Conservation (phyloP, 2,888 invertebrate genomes). For the Laothoe populi region DNA sequence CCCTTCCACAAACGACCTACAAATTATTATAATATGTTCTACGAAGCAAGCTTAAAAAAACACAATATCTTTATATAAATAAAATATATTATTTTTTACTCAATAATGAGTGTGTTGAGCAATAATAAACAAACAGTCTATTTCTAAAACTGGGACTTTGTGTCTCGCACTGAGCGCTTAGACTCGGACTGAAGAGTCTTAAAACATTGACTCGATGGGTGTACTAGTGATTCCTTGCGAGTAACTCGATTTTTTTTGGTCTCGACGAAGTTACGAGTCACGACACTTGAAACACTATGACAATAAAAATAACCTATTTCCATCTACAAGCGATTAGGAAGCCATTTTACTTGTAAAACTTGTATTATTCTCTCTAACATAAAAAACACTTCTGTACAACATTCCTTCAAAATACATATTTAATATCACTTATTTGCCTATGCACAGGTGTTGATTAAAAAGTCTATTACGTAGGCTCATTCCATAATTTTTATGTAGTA, state of each 20-base stretch:
- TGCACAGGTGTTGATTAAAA: constrained; percentile 19
- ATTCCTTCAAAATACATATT: constrained; percentile 19
- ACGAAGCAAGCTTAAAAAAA: constrained; percentile 34
- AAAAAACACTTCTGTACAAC: constrained; percentile 22
- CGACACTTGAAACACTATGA: neutral
- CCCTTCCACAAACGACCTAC: constrained; percentile 1
- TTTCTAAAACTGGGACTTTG: constrained; percentile 6
- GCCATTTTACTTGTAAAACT: constrained; percentile 19
- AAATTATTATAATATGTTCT: constrained; percentile 29
- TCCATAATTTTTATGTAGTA: neutral
- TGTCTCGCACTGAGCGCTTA: neutral
- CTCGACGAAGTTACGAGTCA: constrained; percentile 3
- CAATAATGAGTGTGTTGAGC: constrained; percentile 22
- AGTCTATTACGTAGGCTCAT: neutral
- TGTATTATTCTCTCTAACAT: constrained; percentile 24
- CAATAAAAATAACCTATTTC: constrained; percentile 21
- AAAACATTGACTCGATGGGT: neutral
- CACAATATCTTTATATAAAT: constrained; percentile 24
- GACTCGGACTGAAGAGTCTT: constrained; percentile 1
- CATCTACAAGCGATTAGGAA: constrained; percentile 24
- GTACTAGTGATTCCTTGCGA: neutral
- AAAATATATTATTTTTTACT: constrained; percentile 9
- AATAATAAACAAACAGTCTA: constrained; percentile 20
- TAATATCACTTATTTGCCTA: constrained; percentile 17
- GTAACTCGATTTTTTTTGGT: neutral